phyloP scores from a whole-genome alignment of 2,113 vertebrate genomes.

The Vireo altiloquus region DNA sequence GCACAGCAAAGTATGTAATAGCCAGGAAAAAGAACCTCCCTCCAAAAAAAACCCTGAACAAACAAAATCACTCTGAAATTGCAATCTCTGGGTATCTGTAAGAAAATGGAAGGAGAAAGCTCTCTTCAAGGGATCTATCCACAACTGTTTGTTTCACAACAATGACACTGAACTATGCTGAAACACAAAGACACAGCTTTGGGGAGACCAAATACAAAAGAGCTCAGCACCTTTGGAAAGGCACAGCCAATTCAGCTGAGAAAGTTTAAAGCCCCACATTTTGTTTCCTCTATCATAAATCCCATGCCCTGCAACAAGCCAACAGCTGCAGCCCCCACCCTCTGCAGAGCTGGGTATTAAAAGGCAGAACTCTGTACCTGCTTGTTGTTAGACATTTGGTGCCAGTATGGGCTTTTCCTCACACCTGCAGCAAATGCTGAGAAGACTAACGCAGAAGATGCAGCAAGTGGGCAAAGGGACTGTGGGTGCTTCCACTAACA shows the following conservation, averaged over 20 bases:
- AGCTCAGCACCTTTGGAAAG: neutral
- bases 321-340: neutral
- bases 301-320: neutral
- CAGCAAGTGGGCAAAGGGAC: rapidly evolving
- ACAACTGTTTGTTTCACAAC: neutral
- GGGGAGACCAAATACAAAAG: neutral
- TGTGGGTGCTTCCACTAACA: neutral
- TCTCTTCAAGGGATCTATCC: neutral
- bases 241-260: neutral
- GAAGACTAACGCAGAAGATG: neutral
- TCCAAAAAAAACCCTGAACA: neutral
- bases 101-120: neutral
- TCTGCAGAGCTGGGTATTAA: neutral
- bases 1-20: neutral
- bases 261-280: neutral
- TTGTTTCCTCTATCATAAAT: neutral
- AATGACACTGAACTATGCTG: neutral
- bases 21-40: neutral
- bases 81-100: neutral
- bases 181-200: neutral
- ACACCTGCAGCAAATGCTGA: neutral
- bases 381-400: neutral
- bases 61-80: neutral
- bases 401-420: neutral
- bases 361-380: neutral